A percentile compares a stretch with the other conserved stretches of the same genome.
phyloP scores from a whole-genome alignment of 1,140 invertebrate genomes.

The Rhopalosiphum padi region DNA sequence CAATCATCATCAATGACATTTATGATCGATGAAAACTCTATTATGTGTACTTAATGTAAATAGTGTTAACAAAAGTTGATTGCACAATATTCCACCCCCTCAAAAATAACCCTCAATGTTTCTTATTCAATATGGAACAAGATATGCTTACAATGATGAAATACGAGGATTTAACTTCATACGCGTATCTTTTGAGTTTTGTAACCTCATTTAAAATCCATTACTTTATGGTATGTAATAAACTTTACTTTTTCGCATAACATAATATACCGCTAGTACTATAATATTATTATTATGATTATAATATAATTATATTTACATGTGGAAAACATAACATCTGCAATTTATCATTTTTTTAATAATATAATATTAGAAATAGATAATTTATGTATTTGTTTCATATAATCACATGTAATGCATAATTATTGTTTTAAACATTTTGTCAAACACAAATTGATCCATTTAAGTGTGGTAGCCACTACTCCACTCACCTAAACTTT shows the following conservation, averaged over 20 bases:
- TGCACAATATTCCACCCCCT: background rate
- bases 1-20: constrained; percentile 15
- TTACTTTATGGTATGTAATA: constrained; percentile 6
- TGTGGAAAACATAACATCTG: background rate
- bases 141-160: constrained; percentile 25
- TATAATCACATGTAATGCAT: background rate
- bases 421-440: background rate
- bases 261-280: background rate
- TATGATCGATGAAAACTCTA: constrained; percentile 25
- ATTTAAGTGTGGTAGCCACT: background rate
- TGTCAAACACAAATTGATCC: background rate
- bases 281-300: background rate
- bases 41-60: constrained; percentile 1
- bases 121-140: background rate
- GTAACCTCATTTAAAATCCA: constrained; percentile 18
- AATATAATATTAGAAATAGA: background rate
- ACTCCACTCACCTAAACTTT: background rate
- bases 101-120: constrained; percentile 1
- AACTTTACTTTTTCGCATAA: background rate
- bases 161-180: constrained; percentile 13
- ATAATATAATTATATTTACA: background rate
- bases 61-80: constrained; percentile 23
- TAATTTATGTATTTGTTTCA: background rate
- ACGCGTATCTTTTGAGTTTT: background rate
- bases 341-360: background rate